phyloP scores from a whole-genome alignment of 2,797 vertebrate species.

The Thalassophryne amazonica region DNA sequence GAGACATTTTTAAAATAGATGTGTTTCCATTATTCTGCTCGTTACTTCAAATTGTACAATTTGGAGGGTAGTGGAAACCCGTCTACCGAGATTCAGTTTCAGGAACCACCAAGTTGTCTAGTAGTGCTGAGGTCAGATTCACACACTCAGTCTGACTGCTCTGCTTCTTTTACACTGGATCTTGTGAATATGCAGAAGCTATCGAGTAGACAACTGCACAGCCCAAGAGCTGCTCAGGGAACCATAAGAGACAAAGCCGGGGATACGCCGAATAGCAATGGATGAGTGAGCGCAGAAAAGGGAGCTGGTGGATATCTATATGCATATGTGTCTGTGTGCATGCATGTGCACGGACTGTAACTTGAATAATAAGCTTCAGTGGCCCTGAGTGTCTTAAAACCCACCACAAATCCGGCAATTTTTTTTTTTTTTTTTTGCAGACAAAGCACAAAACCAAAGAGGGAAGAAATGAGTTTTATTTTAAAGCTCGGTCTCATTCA shows the following conservation, averaged over 20 bases:
- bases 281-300: conserved; percentile 38
- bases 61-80: no score
- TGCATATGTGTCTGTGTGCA: conserved; percentile 1
- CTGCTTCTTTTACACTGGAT: background rate
- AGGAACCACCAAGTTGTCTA: background rate
- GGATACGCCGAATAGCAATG: conserved; percentile 55
- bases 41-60: no score
- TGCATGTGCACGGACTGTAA: conserved; percentile 35
- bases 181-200: conserved; percentile 41
- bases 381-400: conserved; percentile 63
- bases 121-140: conserved; percentile 24
- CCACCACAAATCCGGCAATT: conserved; percentile 66
- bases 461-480: conserved; percentile 67
- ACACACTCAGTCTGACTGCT: conserved; percentile 4
- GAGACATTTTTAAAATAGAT: no score
- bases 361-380: conserved; percentile 73
- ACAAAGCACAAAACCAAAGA: conserved; percentile 67
- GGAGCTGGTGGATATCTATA: conserved; percentile 12
- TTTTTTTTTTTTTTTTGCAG: conserved; percentile 74
- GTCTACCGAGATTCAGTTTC: no score
- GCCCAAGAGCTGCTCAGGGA: conserved; percentile 44
- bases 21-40: no score
- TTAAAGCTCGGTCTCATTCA: conserved; percentile 71
- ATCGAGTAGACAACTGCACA: conserved; percentile 45
- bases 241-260: conserved; percentile 42